Conservation (phyloP, 30 jellyfish, hydroid and myxozoan species). For the Hydractinia echinata region DNA sequence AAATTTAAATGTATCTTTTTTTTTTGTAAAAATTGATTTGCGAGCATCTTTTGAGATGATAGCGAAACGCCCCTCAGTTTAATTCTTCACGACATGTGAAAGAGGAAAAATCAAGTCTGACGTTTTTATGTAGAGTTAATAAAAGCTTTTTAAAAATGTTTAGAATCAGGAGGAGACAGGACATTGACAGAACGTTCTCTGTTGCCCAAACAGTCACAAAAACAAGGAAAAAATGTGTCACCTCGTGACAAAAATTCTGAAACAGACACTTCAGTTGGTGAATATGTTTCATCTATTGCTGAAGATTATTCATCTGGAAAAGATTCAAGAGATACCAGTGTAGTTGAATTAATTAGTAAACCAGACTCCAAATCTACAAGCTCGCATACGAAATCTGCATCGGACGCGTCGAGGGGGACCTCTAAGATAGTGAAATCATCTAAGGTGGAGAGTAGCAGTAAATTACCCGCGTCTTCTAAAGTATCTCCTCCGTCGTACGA, state of each 20-base stretch:
- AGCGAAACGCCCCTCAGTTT: no score
- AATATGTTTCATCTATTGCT: constrained; percentile 15
- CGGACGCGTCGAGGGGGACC: neutral
- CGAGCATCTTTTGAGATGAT: no score
- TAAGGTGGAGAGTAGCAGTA: no score
- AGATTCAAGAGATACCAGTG: constrained; percentile 2
- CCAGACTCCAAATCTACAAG: neutral
- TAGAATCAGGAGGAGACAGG: neutral
- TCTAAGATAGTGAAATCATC: neutral
- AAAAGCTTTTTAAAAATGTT: neutral
- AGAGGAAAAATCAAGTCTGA: no score
- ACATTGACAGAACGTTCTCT: neutral
- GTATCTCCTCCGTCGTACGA: neutral
- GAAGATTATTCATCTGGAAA: constrained; percentile 21
- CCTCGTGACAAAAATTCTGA: neutral
- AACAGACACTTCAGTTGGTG: constrained; percentile 18
- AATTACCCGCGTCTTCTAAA: no score
- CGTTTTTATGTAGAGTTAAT: no score
- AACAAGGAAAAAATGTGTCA: no score
- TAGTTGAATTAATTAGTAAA: constrained; percentile 1
- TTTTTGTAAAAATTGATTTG: no score
- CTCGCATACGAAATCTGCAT: neutral
- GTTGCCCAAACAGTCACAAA: neutral
- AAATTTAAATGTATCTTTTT: no score
- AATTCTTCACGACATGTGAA: no score